Conservation (phyloP, 1,140 invertebrate genomes). For the Drosophila nannoptera region DNA sequence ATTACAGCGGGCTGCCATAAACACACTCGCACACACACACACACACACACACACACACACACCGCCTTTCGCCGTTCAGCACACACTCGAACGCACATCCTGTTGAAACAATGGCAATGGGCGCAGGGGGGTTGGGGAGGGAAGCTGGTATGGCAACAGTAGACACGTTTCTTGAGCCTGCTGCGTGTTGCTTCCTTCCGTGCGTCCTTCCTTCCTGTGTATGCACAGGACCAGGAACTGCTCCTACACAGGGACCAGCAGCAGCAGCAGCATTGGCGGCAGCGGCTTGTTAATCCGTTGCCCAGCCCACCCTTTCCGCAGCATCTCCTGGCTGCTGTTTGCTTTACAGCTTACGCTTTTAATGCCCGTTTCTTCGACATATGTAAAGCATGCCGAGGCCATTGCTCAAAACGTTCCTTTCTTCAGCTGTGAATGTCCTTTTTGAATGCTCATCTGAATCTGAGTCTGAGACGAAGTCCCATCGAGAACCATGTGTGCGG, state of each 20-base stretch:
- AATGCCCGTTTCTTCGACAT: conserved; percentile 44
- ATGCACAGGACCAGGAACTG: no score
- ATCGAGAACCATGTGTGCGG: neutral
- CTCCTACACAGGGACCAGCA: conserved; percentile 6
- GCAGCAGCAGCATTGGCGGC: neutral
- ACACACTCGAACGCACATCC: conserved; percentile 41
- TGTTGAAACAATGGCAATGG: conserved; percentile 46
- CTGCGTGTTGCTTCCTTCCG: conserved; percentile 57
- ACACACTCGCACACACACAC: conserved; percentile 28
- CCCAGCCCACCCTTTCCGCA: neutral
- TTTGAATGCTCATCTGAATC: conserved; percentile 40
- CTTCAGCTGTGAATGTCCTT: conserved; percentile 34
- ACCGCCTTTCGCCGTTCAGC: neutral
- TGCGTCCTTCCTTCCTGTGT: conserved; percentile 42
- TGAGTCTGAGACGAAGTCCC: conserved; percentile 15
- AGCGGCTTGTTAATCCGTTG: conserved; percentile 35
- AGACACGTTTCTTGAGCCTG: conserved; percentile 56
- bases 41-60: neutral
- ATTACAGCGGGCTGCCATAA: conserved; percentile 55
- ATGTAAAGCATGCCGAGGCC: conserved; percentile 41
- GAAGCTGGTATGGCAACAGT: conserved; percentile 33
- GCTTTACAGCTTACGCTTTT: conserved; percentile 44
- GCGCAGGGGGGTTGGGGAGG: neutral
- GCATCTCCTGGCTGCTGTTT: conserved; percentile 24
- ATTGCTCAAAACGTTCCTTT: conserved; percentile 44